A percentile compares a stretch with the other conserved stretches of the same genome.
phyloP scores from a whole-genome alignment of 2,113 vertebrate genomes.

The Sander vitreus region DNA sequence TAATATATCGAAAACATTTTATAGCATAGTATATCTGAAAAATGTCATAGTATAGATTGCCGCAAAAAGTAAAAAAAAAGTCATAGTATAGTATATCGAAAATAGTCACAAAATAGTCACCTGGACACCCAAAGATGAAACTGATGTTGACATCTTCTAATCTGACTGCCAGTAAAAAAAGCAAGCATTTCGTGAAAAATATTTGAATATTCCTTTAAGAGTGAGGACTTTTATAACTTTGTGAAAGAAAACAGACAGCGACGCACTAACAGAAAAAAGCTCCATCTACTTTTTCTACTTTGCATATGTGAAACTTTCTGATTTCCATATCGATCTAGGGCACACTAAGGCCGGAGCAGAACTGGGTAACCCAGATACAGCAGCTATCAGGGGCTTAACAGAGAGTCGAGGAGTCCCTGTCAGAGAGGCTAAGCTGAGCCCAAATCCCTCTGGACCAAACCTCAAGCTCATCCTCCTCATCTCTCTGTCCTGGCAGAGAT shows the following conservation, averaged over 20 bases:
- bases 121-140: no score
- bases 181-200: no score
- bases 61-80: no score
- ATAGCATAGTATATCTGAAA: no score
- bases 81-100: no score
- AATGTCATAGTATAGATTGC: no score
- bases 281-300: not conserved
- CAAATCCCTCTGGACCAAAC: constrained; percentile 1
- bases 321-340: constrained; percentile 65
- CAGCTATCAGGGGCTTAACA: not conserved
- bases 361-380: constrained; percentile 73
- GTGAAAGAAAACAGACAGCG: not conserved
- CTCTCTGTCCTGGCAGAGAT: constrained; percentile 4
- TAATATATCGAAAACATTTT: no score
- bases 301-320: constrained; percentile 32
- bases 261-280: not conserved
- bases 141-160: no score
- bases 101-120: no score
- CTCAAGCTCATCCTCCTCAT: not conserved
- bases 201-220: no score
- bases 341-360: constrained; percentile 38
- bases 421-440: constrained; percentile 7
- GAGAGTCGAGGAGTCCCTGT: not conserved
- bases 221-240: no score
- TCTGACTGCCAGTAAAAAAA: no score